Evolutionary conservation across 2,888 invertebrate genomes (phyloP).

Genomic region (Willowsia nigromaculata): DNA sequence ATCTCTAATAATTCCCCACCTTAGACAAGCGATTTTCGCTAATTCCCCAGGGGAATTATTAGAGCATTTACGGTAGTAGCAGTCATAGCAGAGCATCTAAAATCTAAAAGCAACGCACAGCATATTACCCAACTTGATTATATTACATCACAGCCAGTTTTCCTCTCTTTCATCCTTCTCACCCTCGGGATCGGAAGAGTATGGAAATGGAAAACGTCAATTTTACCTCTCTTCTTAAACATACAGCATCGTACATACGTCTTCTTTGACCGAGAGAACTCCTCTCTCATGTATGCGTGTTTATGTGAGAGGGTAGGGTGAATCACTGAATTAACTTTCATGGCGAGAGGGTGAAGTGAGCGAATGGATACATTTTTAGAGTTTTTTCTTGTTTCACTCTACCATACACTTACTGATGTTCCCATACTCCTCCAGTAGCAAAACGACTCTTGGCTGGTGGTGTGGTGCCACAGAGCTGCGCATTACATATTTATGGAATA

Average conservation of each 20-base stretch:
- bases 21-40: no score
- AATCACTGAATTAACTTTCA: background rate
- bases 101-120: no score
- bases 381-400: background rate
- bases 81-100: no score
- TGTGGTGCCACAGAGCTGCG: background rate
- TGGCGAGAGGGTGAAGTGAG: background rate
- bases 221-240: background rate
- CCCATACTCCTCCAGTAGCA: background rate
- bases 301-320: background rate
- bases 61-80: no score
- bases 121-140: no score
- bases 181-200: slow-evolving; percentile 29
- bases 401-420: background rate
- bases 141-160: slow-evolving; percentile 11
- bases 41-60: no score
- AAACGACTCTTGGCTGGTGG: background rate
- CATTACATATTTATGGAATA: slow-evolving; percentile 43
- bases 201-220: slow-evolving; percentile 18
- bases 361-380: slow-evolving; percentile 21
- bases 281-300: slow-evolving; percentile 1
- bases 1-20: no score
- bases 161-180: slow-evolving; percentile 39
- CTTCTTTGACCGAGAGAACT: background rate
- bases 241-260: background rate